Conservation (phyloP, 2,797 vertebrate genomes). For the Sebastes aleutianus region DNA sequence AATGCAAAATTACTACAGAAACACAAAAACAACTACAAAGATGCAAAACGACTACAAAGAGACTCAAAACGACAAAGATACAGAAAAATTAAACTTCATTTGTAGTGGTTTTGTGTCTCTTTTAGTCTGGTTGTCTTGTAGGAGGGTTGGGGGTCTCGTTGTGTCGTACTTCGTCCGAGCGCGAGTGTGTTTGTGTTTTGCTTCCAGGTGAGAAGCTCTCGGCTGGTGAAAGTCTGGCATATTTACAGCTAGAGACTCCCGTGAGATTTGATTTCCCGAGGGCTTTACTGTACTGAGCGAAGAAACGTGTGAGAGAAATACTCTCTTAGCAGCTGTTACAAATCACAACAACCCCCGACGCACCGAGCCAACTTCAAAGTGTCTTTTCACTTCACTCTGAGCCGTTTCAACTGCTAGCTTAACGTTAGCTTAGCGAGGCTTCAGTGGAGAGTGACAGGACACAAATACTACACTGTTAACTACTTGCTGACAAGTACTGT, state of each 20-base stretch:
- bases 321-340: not conserved
- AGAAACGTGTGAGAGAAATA: not conserved
- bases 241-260: not conserved
- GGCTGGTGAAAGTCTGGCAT: not conserved
- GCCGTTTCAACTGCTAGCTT: not conserved
- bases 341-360: not conserved
- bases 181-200: not conserved
- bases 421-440: not conserved
- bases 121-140: not conserved
- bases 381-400: not conserved
- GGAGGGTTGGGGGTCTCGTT: not conserved
- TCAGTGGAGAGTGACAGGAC: not conserved
- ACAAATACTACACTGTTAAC: too few species aligned
- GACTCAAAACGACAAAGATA: not conserved
- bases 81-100: too few species aligned
- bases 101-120: not conserved
- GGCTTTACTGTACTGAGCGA: conserved; percentile 12
- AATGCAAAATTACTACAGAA: not conserved
- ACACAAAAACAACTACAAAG: not conserved
- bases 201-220: conserved; percentile 12
- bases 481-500: not conserved
- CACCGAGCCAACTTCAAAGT: not conserved
- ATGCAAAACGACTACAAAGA: not conserved
- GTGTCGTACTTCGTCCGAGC: not conserved
- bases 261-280: conserved; percentile 14